Percentiles rank a stretch among this genome's conserved stretches.
Conservation (phyloP, 2,797 vertebrate genomes). For the Onychomys leucogaster region DNA sequence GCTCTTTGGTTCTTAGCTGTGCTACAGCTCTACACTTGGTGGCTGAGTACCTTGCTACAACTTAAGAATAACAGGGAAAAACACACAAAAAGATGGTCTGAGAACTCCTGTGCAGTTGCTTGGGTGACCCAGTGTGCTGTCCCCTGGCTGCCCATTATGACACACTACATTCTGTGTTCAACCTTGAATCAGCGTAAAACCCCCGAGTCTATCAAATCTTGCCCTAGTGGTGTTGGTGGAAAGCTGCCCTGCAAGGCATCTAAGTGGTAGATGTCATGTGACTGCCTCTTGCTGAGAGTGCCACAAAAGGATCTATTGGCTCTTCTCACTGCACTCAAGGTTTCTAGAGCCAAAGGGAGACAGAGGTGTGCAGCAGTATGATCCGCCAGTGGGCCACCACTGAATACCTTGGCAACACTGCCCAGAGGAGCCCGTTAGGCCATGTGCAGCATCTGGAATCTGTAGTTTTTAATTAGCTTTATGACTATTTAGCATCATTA, state of each 20-base stretch:
- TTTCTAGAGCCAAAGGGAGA: conserved; percentile 82
- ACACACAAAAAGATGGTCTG: background rate
- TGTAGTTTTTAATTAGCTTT: conserved; percentile 89
- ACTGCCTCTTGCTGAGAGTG: conserved; percentile 71
- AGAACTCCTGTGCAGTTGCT: background rate
- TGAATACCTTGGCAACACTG: conserved; percentile 85
- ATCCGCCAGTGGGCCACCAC: conserved; percentile 80
- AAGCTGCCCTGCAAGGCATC: conserved; percentile 67
- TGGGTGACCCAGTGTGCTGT: background rate
- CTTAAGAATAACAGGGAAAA: background rate
- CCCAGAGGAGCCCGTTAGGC: conserved; percentile 86
- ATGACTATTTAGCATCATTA: conserved; percentile 86
- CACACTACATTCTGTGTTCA: background rate
- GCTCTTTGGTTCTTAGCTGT: background rate
- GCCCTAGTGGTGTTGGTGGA: background rate
- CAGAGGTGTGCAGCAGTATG: conserved; percentile 54
- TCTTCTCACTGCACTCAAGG: conserved; percentile 73
- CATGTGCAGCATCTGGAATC: conserved; percentile 89
- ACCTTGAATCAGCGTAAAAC: background rate
- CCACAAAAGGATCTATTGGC: conserved; percentile 58
- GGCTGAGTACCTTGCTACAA: background rate
- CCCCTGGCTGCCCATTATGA: background rate
- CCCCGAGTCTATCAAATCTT: background rate
- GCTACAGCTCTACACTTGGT: background rate
- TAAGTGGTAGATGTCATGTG: conserved; percentile 68